A percentile compares a stretch with the other conserved stretches of the same genome.
Conservation (phyloP, 2,797 vertebrate species). For the Chromobotia macracanthus region DNA sequence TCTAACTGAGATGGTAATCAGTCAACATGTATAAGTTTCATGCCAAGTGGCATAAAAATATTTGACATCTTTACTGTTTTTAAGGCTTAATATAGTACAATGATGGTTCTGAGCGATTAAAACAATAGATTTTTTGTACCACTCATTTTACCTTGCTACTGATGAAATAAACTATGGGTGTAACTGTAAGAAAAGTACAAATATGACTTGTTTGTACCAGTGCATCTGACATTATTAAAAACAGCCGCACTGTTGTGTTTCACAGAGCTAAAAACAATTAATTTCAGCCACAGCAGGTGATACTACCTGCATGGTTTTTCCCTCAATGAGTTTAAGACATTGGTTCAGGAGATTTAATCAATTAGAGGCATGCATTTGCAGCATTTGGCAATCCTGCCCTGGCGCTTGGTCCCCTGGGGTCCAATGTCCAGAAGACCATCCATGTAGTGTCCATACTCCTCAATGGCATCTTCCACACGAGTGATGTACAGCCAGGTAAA, state of each 20-base stretch:
- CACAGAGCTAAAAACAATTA: background rate
- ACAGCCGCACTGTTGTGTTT: background rate
- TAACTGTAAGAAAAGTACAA: background rate
- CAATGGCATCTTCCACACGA: slow-evolving; percentile 87
- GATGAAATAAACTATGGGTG: background rate
- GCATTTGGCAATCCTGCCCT: slow-evolving; percentile 72
- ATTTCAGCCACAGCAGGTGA: background rate
- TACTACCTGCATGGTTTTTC: background rate
- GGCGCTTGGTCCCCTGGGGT: slow-evolving; percentile 27
- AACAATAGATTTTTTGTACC: background rate
- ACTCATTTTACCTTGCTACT: background rate
- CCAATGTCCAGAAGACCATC: slow-evolving; percentile 68
- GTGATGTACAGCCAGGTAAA: slow-evolving; percentile 87
- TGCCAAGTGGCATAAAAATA: too few species aligned
- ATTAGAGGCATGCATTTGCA: slow-evolving; percentile 86
- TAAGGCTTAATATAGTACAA: too few species aligned
- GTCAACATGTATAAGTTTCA: too few species aligned
- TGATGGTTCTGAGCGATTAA: too few species aligned
- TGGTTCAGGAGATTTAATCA: slow-evolving; percentile 61
- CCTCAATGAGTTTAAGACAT: slow-evolving; percentile 20
- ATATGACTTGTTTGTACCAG: slow-evolving; percentile 1
- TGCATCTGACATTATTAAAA: background rate
- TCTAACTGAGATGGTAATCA: too few species aligned
- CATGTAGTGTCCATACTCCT: slow-evolving; percentile 70
- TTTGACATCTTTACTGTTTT: too few species aligned